These are phyloP conservation scores for Nicator chloris DNA, from an alignment of 2,113 vertebrate genomes.

Conservation along the genomic window DNA sequence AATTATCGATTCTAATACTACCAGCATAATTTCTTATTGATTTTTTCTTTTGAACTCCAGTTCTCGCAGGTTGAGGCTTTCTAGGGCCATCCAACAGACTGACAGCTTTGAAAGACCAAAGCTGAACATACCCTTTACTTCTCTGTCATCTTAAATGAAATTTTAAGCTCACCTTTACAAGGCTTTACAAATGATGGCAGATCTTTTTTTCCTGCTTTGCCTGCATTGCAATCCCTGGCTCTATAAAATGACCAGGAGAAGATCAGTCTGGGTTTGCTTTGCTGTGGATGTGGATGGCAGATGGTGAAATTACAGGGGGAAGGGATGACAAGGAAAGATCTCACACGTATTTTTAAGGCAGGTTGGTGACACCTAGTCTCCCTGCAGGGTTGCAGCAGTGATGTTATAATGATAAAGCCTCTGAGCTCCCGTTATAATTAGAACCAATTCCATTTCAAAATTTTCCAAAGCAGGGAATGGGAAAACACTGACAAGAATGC, in stretches of 20 bases:
- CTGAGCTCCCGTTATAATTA: neutral
- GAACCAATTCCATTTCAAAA: neutral
- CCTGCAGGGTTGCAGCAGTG: neutral
- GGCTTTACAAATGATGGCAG: neutral
- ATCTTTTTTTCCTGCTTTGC: neutral
- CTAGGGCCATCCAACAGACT: neutral
- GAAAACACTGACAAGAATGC: neutral
- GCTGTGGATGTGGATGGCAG: neutral
- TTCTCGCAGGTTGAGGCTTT: neutral
- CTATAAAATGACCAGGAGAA: neutral
- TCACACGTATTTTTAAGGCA: neutral
- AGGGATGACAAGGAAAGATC: neutral
- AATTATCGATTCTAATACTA: neutral
- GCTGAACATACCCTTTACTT: neutral
- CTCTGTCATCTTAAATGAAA: neutral
- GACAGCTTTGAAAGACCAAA: neutral
- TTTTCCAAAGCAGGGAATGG: neutral
- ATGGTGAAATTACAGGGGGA: neutral
- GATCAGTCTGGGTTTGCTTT: neutral
- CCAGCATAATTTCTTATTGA: conserved; percentile 30
- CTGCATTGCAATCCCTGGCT: neutral
- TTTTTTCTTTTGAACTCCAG: neutral
- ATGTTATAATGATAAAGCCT: neutral
- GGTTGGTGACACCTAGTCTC: neutral
- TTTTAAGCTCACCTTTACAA: neutral